Evolutionary conservation across 2,797 vertebrate genomes (phyloP).

Genomic region (Melopsittacus undulatus): DNA sequence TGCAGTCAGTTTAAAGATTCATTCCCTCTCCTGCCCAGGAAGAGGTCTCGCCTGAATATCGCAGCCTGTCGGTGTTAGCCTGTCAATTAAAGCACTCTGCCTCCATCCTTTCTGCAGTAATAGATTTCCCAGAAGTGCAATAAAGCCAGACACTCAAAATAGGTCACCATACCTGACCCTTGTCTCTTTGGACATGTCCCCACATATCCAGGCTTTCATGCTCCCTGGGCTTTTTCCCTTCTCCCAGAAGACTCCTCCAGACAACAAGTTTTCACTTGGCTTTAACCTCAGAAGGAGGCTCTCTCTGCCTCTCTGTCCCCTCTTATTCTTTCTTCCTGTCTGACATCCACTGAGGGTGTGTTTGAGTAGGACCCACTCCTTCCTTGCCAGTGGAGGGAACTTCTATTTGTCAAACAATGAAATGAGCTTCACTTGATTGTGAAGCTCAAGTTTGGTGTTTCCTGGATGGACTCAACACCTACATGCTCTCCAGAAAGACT

Average conservation of each 20-base stretch:
- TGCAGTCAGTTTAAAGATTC: neutral
- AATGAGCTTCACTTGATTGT: neutral
- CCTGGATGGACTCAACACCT: neutral
- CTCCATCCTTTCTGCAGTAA: neutral
- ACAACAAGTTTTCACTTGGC: neutral
- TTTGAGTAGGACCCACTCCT: neutral
- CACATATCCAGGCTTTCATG: neutral
- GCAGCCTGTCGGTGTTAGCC: neutral
- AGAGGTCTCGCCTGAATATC: neutral
- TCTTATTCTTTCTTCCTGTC: neutral
- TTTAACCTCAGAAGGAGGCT: neutral
- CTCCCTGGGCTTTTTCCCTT: neutral
- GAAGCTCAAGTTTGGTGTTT: neutral
- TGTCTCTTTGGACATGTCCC: neutral
- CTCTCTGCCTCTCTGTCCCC: accelerated
- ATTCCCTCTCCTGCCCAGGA: neutral
- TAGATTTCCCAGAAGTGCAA: neutral
- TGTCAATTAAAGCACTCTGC: neutral
- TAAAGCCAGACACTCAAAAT: neutral
- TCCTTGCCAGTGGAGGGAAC: neutral
- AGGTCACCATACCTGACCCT: neutral
- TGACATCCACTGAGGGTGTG: neutral
- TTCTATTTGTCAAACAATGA: neutral
- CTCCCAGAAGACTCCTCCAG: neutral
- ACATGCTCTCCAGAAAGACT: neutral